A percentile compares a stretch with the other conserved stretches of the same genome.
These are phyloP conservation scores for Campoletis raptor DNA, from an alignment of 2,888 invertebrate genomes.

Conservation along the genomic window DNA sequence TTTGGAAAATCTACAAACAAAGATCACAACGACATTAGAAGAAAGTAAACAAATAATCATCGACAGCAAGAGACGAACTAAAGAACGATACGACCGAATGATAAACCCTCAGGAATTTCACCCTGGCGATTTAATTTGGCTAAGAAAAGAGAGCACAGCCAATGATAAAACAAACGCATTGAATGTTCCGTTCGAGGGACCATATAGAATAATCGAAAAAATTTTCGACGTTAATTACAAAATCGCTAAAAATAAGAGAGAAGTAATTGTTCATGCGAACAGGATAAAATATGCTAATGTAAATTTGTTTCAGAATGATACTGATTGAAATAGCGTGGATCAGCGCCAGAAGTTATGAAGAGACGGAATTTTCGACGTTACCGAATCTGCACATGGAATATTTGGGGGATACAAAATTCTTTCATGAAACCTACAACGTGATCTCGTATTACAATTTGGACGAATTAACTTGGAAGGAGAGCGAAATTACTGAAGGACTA, in stretches of 20 bases:
- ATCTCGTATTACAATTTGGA: constrained; percentile 1
- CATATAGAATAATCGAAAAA: constrained; percentile 36
- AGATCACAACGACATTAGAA: not conserved
- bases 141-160: constrained; percentile 42
- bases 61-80: constrained; percentile 45
- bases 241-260: constrained; percentile 35
- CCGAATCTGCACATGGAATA: constrained; percentile 4
- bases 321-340: not conserved
- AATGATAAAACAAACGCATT: constrained; percentile 43
- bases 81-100: constrained; percentile 43
- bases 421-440: not conserved
- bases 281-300: constrained; percentile 55
- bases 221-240: constrained; percentile 47
- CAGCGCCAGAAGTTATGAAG: not conserved
- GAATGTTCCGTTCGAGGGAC: constrained; percentile 46
- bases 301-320: constrained; percentile 52
- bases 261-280: constrained; percentile 45
- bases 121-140: constrained; percentile 36
- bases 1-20: constrained; percentile 8
- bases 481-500: not conserved
- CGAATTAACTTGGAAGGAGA: constrained; percentile 1
- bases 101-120: not conserved
- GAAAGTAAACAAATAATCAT: constrained; percentile 28
- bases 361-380: not conserved
- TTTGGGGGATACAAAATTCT: not conserved